Evolutionary conservation across 1,140 invertebrate genomes (phyloP).

Genomic region (Camponotus floridanus): DNA sequence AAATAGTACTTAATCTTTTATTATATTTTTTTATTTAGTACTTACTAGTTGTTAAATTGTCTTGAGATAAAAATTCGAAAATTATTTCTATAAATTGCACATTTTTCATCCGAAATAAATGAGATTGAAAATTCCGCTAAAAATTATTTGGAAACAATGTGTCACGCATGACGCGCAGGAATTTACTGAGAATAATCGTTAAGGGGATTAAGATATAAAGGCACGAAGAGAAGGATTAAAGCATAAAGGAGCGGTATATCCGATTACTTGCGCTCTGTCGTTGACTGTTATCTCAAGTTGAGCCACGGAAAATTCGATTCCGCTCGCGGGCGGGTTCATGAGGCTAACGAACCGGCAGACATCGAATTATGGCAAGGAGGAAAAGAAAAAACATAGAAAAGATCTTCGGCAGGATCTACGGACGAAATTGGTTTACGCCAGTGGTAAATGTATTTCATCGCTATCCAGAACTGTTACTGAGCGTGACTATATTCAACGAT

Average conservation of each 20-base stretch:
- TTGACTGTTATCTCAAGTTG: constrained; percentile 60
- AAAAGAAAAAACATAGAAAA: constrained; percentile 39
- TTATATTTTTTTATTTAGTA: background rate
- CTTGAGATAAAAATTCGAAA: too few species aligned
- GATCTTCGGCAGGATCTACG: constrained; percentile 55
- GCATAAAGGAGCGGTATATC: constrained; percentile 19
- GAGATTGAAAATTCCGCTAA: background rate
- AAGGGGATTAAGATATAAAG: constrained; percentile 21
- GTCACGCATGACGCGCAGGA: background rate
- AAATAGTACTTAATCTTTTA: background rate
- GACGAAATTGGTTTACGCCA: constrained; percentile 64
- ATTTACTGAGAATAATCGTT: background rate
- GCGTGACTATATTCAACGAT: constrained; percentile 16
- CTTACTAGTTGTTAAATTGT: background rate
- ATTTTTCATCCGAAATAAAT: background rate
- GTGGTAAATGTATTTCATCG: constrained; percentile 49
- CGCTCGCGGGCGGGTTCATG: constrained; percentile 53
- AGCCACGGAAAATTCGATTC: constrained; percentile 74
- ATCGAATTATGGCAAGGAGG: constrained; percentile 42
- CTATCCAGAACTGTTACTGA: background rate
- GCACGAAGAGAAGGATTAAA: constrained; percentile 9
- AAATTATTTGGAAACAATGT: constrained; percentile 4
- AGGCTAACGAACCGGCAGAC: constrained; percentile 67
- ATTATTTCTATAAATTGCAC: background rate
- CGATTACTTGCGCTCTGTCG: constrained; percentile 47